Conservation (phyloP, 2,113 vertebrate genomes). For the Pantherophis guttatus region DNA sequence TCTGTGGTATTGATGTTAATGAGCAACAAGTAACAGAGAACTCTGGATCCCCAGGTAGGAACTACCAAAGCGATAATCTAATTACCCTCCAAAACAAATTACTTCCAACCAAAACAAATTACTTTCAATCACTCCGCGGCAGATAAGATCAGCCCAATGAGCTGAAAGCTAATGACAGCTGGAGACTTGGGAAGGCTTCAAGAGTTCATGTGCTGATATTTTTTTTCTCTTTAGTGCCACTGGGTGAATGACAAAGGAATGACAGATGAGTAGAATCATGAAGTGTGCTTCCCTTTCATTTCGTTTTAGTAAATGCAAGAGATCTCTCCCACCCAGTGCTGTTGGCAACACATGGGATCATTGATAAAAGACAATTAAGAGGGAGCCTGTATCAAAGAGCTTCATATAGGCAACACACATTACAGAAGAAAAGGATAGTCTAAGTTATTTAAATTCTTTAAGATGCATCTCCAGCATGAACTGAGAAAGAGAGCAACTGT, state of each 20-base stretch:
- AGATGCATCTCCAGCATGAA: not conserved
- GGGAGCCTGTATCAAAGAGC: not conserved
- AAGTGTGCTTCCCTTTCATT: conserved; percentile 54
- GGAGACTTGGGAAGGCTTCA: conserved; percentile 52
- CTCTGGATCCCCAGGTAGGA: conserved; percentile 66
- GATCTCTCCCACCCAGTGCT: conserved; percentile 24
- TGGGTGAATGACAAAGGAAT: conserved; percentile 64
- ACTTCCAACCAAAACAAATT: conserved; percentile 74
- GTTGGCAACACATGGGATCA: conserved; percentile 13
- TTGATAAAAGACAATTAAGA: not conserved
- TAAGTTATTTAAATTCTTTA: not conserved
- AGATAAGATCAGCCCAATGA: conserved; percentile 63
- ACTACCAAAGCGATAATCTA: conserved; percentile 63
- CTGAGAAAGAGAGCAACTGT: not conserved
- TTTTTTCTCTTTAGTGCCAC: conserved; percentile 49
- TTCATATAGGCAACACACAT: not conserved
- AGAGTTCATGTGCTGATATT: conserved; percentile 51
- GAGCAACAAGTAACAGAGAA: conserved; percentile 58
- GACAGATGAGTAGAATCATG: conserved; percentile 65
- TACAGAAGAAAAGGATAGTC: not conserved
- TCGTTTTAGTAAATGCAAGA: conserved; percentile 17
- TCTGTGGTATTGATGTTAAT: conserved; percentile 72
- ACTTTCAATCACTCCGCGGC: conserved; percentile 60
- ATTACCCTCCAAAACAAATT: conserved; percentile 71
- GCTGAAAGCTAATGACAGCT: conserved; percentile 53